Evolutionary conservation across 2,113 vertebrate genomes (phyloP).

Genomic region (Setophaga kirtlandii): DNA sequence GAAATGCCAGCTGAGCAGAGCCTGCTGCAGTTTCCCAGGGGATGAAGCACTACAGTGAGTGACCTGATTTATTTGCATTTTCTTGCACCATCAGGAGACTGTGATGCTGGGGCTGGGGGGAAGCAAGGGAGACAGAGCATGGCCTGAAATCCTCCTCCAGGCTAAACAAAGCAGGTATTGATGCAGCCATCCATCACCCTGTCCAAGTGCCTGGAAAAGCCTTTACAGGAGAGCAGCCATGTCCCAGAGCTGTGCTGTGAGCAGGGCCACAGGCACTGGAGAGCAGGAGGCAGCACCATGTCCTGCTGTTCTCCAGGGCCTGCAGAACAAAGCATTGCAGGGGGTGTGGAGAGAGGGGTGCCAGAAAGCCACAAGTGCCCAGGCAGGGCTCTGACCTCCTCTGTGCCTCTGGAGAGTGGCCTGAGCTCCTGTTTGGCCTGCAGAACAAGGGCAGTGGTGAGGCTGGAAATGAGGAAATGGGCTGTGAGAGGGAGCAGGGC

Average conservation of each 20-base stretch:
- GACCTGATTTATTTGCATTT: neutral
- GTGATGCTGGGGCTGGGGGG: neutral
- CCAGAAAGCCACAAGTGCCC: neutral
- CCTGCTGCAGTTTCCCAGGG: neutral
- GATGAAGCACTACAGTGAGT: neutral
- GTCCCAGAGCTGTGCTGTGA: neutral
- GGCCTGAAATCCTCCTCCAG: neutral
- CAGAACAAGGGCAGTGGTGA: neutral
- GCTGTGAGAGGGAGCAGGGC: neutral
- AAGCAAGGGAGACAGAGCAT: neutral
- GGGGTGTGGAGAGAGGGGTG: neutral
- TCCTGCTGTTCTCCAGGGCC: neutral
- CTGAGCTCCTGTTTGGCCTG: neutral
- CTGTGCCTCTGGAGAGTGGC: neutral
- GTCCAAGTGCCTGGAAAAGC: neutral
- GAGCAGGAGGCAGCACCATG: neutral
- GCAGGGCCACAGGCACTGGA: neutral
- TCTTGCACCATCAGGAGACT: neutral
- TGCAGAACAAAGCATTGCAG: neutral
- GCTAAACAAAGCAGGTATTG: neutral
- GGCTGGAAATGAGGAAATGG: neutral
- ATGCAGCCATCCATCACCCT: neutral
- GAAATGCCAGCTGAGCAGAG: neutral
- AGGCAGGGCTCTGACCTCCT: accelerated
- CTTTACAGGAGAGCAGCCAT: neutral